Percentiles rank a stretch among this genome's conserved stretches.
Evolutionary conservation across 2,888 invertebrate genomes (phyloP).

Genomic region (Nematopogon swammerdamellus): DNA sequence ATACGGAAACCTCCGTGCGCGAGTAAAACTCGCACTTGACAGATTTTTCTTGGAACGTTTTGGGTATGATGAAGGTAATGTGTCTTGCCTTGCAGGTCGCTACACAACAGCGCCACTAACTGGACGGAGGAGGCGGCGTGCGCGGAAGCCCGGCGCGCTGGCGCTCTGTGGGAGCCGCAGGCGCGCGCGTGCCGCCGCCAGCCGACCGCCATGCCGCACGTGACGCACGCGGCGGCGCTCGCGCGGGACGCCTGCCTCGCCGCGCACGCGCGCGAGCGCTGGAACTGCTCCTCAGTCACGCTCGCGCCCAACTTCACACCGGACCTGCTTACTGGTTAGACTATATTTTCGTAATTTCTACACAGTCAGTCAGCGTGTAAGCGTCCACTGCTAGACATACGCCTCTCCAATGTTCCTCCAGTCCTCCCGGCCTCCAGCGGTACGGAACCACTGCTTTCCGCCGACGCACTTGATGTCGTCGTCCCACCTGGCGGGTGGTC

Average conservation of each 20-base stretch:
- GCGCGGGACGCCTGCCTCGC: constrained; percentile 68
- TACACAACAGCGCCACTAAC: constrained; percentile 43
- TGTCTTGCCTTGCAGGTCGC: constrained; percentile 24
- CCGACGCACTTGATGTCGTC: too few species aligned
- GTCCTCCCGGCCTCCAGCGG: too few species aligned
- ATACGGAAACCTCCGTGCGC: too few species aligned
- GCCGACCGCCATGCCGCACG: constrained; percentile 69
- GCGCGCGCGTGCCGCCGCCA: constrained; percentile 63
- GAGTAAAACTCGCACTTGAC: too few species aligned
- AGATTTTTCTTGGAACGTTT: too few species aligned
- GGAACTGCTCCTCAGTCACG: constrained; percentile 80
- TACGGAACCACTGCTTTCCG: too few species aligned
- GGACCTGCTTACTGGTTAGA: constrained; percentile 71
- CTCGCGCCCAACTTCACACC: constrained; percentile 70
- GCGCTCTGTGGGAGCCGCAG: constrained; percentile 59
- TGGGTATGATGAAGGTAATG: too few species aligned
- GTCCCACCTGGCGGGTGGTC: too few species aligned
- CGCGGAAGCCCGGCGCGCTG: constrained; percentile 36
- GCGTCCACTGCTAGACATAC: too few species aligned
- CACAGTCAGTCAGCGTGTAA: too few species aligned
- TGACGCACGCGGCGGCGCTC: constrained; percentile 69
- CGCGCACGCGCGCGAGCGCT: constrained; percentile 68
- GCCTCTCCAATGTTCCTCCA: too few species aligned
- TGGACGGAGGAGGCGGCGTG: constrained; percentile 38
- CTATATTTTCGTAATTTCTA: not conserved